Base-by-base conservation (phyloP, 1,140 invertebrate genomes). In the Lerema accius region DNA sequence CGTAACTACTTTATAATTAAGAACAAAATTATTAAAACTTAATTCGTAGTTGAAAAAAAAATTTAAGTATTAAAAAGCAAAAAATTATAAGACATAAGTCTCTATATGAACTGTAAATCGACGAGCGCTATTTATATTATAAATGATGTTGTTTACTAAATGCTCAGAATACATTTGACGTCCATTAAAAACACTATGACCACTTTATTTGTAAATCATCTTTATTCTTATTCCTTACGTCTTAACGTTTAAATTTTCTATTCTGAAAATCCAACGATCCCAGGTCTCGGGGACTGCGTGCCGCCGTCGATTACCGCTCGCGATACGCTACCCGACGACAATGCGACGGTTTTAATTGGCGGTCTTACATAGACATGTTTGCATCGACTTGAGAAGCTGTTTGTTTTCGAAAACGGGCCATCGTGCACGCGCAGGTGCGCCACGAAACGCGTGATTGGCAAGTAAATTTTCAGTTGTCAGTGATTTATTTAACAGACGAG, bases 321-420 rank as follows among this genome's bases (percentile, higher is more conserved):
- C 65, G 81, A 88, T 84, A 84, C 35, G 63, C 65, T 43, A 45
- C 46, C 49, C 64, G 51, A 73, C 71, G 76, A 84, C 78, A 84
- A 84, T 78, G 73, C 71, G 67, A 65, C 71, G 64, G 65, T 76
- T 84, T 85, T 85, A 88, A 86, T 85, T 85, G 84, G 78, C 65
- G 65, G 67, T 69, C 62, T 79, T 82, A 80, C 76, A 78, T 76
- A 74, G 73, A 66, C 67, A 71, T 79, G 71, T 68, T 74, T 58
- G 46, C 42, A 63, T 55, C 61, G 63, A 58, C 42, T 70, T 53
- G 64, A 68, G 63, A 65, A 64, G 63, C 61, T 70, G 65, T 69
- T 76, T 66, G 53, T 71, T 73, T 71, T 69, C 67, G 67, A 76
- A 73, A 72, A 74, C 65, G 65, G 65, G 65, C 46, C 68, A 63